These are phyloP conservation scores for Notarius lentiginosus DNA, from an alignment of 2,113 vertebrate species.

Conservation along the genomic window DNA sequence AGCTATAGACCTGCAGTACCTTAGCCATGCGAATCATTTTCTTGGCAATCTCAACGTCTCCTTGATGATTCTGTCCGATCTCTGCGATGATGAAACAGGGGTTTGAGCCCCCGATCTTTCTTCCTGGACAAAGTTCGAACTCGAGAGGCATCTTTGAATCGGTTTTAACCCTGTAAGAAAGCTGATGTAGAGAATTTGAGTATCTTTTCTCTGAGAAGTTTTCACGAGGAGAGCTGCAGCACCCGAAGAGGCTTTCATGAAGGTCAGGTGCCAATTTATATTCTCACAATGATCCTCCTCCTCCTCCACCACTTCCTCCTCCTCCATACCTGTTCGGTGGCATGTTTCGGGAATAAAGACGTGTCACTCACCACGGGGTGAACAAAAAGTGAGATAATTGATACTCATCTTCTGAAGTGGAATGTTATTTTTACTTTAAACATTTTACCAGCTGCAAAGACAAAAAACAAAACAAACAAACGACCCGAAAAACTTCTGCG, in stretches of 20 bases:
- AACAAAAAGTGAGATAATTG: not conserved
- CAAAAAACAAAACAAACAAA: no score
- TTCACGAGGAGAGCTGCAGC: not conserved
- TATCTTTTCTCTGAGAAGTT: not conserved
- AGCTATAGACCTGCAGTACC: not conserved
- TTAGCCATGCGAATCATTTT: constrained; percentile 78
- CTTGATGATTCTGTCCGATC: constrained; percentile 92
- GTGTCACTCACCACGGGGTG: not conserved
- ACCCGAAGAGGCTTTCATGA: not conserved
- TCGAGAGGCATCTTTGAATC: constrained; percentile 73
- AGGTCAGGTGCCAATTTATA: constrained; percentile 30
- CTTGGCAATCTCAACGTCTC: constrained; percentile 85
- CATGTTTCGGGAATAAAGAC: not conserved
- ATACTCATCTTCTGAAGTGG: no score
- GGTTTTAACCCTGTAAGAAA: not conserved
- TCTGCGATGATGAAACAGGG: constrained; percentile 93
- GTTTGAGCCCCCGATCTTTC: constrained; percentile 78
- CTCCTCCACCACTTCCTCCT: not conserved
- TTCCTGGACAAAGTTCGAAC: constrained; percentile 84
- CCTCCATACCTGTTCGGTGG: not conserved
- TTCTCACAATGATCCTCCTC: constrained; percentile 5
- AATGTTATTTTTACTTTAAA: no score
- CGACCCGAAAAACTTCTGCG: no score
- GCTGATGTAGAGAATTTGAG: not conserved
- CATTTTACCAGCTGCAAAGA: no score